Percentiles rank a stretch among this genome's conserved stretches.
phyloP scores from a whole-genome alignment of 2,888 invertebrate genomes.

The Drosophila conformis region DNA sequence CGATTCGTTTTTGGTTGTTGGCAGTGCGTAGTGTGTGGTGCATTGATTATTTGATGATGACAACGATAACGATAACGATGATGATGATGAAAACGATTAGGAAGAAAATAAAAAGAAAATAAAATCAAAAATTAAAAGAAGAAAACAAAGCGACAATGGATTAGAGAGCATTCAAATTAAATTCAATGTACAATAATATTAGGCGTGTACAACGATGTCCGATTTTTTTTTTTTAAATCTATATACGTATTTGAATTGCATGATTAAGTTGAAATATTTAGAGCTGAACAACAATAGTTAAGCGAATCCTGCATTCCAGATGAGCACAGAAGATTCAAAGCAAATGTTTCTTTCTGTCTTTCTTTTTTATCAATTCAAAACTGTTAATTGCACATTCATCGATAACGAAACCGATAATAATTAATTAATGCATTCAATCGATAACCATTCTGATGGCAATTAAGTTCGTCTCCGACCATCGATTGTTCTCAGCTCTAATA shows the following conservation, averaged over 20 bases:
- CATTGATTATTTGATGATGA: constrained; percentile 31
- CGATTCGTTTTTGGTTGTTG: constrained; percentile 13
- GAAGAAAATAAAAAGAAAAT: constrained; percentile 30
- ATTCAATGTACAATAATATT: neutral
- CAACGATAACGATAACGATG: constrained; percentile 39
- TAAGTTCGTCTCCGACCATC: neutral
- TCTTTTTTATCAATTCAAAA: neutral
- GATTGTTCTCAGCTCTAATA: constrained; percentile 22
- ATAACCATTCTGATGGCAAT: neutral
- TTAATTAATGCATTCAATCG: neutral
- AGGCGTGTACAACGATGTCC: neutral
- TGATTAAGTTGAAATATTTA: neutral
- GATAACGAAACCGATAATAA: neutral
- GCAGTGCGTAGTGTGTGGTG: constrained; percentile 26
- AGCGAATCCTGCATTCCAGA: neutral
- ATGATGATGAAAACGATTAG: constrained; percentile 22
- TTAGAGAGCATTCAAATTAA: constrained; percentile 45
- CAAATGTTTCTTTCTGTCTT: neutral
- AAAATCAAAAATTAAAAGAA: constrained; percentile 29
- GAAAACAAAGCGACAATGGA: constrained; percentile 47
- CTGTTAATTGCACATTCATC: neutral
- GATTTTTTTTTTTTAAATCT: neutral
- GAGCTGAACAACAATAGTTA: neutral
- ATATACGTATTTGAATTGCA: neutral
- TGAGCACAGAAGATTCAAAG: neutral